Percentiles rank a stretch among this genome's conserved stretches.
Conservation (phyloP, 2,113 vertebrate species). For the Barnardius zonarius region DNA sequence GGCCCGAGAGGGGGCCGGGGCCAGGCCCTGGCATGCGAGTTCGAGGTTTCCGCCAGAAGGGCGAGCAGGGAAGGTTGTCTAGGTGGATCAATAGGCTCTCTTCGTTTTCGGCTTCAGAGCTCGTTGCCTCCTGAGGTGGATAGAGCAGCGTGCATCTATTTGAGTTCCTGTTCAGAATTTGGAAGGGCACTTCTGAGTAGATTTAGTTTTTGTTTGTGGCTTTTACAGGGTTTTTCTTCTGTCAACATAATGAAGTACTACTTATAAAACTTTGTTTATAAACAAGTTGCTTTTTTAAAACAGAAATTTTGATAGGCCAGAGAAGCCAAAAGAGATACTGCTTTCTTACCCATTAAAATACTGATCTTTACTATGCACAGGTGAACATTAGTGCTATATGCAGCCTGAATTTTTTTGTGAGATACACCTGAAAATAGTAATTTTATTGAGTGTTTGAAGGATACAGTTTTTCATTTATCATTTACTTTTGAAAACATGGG, state of each 20-base stretch:
- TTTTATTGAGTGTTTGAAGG: background rate
- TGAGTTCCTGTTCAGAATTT: background rate
- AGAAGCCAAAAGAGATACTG: background rate
- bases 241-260: background rate
- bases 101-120: background rate
- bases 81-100: background rate
- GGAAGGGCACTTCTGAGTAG: background rate
- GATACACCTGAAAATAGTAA: background rate
- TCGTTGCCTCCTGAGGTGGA: too few relatives aligned
- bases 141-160: background rate
- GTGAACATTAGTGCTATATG: background rate
- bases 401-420: background rate
- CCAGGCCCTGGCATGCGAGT: background rate
- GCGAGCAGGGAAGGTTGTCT: background rate
- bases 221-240: background rate
- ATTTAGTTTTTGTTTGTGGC: background rate
- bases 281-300: background rate
- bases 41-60: background rate
- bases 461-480: accelerated
- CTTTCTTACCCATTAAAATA: background rate
- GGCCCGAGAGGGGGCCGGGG: background rate
- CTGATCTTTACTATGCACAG: background rate
- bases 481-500: background rate
- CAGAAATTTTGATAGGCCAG: background rate
- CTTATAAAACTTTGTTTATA: background rate